Evolutionary conservation across 2,888 invertebrate genomes (phyloP).

Genomic region (Lycia hirtaria): DNA sequence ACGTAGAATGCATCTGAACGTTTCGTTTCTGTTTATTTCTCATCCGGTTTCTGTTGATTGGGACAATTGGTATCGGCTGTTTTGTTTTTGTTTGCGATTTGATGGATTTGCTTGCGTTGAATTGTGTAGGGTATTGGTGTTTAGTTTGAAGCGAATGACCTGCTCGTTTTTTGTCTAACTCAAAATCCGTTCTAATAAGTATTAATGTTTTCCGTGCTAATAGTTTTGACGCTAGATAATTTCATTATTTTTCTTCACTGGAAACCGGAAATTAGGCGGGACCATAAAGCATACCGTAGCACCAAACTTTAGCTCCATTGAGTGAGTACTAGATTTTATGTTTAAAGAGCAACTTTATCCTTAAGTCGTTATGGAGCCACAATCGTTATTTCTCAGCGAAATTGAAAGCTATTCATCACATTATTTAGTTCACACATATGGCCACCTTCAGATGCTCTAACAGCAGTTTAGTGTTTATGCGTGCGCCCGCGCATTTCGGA

Average conservation of each 20-base stretch:
- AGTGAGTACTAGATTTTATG: conserved; percentile 64
- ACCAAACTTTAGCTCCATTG: neutral
- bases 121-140: neutral
- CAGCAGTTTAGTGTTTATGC: conserved; percentile 54
- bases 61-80: conserved; percentile 27
- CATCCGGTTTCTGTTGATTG: conserved; percentile 41
- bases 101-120: neutral
- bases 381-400: neutral
- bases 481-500: conserved; percentile 61
- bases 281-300: neutral
- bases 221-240: too few species aligned
- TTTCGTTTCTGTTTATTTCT: conserved; percentile 35
- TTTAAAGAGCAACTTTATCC: conserved; percentile 24
- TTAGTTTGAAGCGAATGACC: neutral
- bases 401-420: too few species aligned
- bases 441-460: neutral
- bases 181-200: neutral
- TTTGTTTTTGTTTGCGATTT: conserved; percentile 26
- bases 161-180: neutral
- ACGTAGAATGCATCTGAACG: conserved; percentile 41
- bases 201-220: neutral
- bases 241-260: neutral
- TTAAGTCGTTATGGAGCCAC: neutral
- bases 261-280: neutral
- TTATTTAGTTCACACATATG: neutral